Evolutionary conservation across 2,797 vertebrate genomes (phyloP).

Genomic region (Cryptoblepharus egeriae): DNA sequence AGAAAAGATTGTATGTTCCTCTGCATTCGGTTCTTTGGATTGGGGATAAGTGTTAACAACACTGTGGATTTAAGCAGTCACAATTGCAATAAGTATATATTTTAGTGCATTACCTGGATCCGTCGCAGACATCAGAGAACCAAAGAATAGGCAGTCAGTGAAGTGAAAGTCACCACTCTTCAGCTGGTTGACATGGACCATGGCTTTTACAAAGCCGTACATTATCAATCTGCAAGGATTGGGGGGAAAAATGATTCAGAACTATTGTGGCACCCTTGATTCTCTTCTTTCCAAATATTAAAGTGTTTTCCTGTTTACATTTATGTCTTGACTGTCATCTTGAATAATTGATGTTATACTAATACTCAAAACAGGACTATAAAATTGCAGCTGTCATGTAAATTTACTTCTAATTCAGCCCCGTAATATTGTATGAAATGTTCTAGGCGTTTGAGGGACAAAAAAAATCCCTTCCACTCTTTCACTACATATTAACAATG

Average conservation of each 20-base stretch:
- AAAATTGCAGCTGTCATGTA: conserved; percentile 3
- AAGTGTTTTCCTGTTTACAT: conserved; percentile 25
- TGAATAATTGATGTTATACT: neutral
- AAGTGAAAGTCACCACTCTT: conserved; percentile 82
- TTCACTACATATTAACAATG: conserved; percentile 38
- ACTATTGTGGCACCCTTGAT: neutral
- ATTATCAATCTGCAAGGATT: conserved; percentile 78
- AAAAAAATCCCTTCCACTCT: conserved; percentile 1
- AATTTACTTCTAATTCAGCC: conserved; percentile 22
- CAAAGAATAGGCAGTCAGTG: conserved; percentile 87
- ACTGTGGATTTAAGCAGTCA: neutral
- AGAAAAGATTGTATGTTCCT: neutral
- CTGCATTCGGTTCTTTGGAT: neutral
- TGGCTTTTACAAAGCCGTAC: conserved; percentile 86
- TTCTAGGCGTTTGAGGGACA: conserved; percentile 37
- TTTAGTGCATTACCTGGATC: conserved; percentile 84
- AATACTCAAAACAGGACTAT: conserved; percentile 1
- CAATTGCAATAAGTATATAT: neutral
- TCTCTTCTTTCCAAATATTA: conserved; percentile 8
- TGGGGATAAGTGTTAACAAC: neutral
- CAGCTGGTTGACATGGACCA: conserved; percentile 76
- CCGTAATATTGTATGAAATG: neutral
- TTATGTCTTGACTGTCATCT: neutral
- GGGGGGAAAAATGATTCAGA: conserved; percentile 60
- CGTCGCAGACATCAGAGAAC: conserved; percentile 87